Percentiles rank a stretch among this genome's conserved stretches.
These are phyloP conservation scores for Lasaia peninsularis DNA, from an alignment of 1,140 invertebrate species.

Conservation along the genomic window DNA sequence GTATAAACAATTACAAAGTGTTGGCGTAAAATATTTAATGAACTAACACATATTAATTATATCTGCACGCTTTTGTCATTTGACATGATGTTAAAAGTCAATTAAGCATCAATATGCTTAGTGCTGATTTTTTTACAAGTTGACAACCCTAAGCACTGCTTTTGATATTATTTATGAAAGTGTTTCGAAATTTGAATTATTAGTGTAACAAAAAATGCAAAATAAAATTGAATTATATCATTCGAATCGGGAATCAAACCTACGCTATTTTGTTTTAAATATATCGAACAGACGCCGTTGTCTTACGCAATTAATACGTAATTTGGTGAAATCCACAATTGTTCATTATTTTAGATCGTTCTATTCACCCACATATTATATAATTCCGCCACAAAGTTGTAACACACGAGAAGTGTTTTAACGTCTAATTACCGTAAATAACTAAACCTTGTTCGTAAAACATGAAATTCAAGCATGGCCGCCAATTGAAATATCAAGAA, in stretches of 20 bases:
- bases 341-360: not conserved
- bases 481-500: conserved; percentile 5
- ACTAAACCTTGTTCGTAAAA: not conserved
- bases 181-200: too few relatives aligned
- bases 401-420: not conserved
- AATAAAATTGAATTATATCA: too few relatives aligned
- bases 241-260: too few relatives aligned
- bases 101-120: too few relatives aligned
- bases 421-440: conserved; percentile 4
- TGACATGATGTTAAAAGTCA: too few relatives aligned
- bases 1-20: conserved; percentile 42
- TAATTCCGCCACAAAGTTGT: conserved; percentile 2
- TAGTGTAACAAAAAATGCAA: too few relatives aligned
- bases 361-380: conserved; percentile 7
- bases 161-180: too few relatives aligned
- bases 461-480: conserved; percentile 7
- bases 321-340: not conserved
- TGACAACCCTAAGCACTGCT: too few relatives aligned
- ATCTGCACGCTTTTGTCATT: not conserved
- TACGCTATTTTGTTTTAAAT: too few relatives aligned
- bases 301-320: not conserved
- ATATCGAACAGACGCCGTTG: too few relatives aligned
- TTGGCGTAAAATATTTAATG: conserved; percentile 35
- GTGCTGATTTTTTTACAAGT: too few relatives aligned
- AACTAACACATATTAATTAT: not conserved